Evolutionary conservation across 2,888 invertebrate species (phyloP), one percentile per base, ranked within the genome.

Genomic region (Gisinianus flammeolus): DNA sequence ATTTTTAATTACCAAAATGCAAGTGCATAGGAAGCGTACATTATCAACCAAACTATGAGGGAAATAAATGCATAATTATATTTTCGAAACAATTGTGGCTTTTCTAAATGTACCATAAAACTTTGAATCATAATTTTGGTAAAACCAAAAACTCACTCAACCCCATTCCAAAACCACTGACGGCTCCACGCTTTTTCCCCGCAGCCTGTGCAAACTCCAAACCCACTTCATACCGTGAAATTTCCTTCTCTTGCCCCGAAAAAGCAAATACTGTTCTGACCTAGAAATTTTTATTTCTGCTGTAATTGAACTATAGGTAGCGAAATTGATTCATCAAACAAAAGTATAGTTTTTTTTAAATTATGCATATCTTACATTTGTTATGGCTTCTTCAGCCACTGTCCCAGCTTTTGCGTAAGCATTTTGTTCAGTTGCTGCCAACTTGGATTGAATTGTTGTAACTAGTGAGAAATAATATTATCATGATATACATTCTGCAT

Each of bases 201-300:
- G 93, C 91, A 52, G 88, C 88, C 85, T 89, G 90, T 0, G 93
- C 92, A 62, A 88, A 88, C 4, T 88, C 85, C 10, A 94, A 88
- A 85, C 91, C 90, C 0, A 86, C 85, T 80, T 90, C 89, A 85
- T 93, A 89, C 85, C 89, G 88, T 80, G 88, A 86, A 0, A 90
- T 88, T 87, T 94, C 94, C 85, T 92, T 92, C 30, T 68, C 82
- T 84, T 93, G 92, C 0, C 94, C 94, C 73, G 92, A 92, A 85
- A 94, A 94, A 0, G 94, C 93, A 67, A 92, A 90, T 0, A 94
- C 94, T 0, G 94, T 94, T 28, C 93, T 89, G n/a, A n/a, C n/a
- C n/a, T n/a, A n/a, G n/a, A n/a, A n/a, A n/a, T n/a, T n/a, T n/a
- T n/a, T n/a, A n/a, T n/a, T n/a, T n/a, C n/a, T n/a, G n/a, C n/a